phyloP scores from a whole-genome alignment of 1,140 invertebrate genomes.

The Fopius arisanus region DNA sequence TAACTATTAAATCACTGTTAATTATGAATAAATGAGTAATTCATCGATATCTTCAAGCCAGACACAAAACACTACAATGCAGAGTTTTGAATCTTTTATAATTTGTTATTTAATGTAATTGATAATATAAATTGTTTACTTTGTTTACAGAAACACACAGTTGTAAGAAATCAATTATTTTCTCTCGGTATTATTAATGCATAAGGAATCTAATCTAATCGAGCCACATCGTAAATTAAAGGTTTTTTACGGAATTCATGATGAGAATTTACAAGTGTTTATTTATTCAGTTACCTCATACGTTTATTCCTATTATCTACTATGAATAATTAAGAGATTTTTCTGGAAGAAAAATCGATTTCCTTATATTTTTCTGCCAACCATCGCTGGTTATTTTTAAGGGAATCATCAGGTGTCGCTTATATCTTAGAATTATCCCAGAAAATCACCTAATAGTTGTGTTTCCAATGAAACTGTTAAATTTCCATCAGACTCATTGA shows the following conservation, averaged over 20 bases:
- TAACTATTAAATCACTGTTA: not conserved
- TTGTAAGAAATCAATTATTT: constrained; percentile 58
- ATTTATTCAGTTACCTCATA: constrained; percentile 34
- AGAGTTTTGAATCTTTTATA: constrained; percentile 53
- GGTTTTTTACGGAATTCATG: constrained; percentile 44
- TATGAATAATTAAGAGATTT: not conserved
- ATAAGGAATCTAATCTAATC: constrained; percentile 43
- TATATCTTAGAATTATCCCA: not conserved
- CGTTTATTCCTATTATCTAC: not conserved
- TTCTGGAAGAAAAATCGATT: not conserved
- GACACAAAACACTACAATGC: not conserved
- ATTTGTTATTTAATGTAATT: constrained; percentile 66
- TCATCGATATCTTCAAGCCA: not conserved
- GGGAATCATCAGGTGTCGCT: not conserved
- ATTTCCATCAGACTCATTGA: not conserved
- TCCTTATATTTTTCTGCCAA: not conserved
- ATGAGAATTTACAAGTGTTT: constrained; percentile 10
- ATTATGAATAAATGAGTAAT: not conserved
- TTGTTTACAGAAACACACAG: constrained; percentile 47
- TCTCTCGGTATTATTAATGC: constrained; percentile 61
- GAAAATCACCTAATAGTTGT: constrained; percentile 25
- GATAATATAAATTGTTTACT: constrained; percentile 59
- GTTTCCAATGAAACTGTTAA: not conserved
- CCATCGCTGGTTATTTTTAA: too few relatives aligned
- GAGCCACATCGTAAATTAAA: constrained; percentile 59